Evolutionary conservation across 2,888 invertebrate species (phyloP), one percentile per base, ranked within the genome.

Genomic region (Hemistola chrysoprasaria): DNA sequence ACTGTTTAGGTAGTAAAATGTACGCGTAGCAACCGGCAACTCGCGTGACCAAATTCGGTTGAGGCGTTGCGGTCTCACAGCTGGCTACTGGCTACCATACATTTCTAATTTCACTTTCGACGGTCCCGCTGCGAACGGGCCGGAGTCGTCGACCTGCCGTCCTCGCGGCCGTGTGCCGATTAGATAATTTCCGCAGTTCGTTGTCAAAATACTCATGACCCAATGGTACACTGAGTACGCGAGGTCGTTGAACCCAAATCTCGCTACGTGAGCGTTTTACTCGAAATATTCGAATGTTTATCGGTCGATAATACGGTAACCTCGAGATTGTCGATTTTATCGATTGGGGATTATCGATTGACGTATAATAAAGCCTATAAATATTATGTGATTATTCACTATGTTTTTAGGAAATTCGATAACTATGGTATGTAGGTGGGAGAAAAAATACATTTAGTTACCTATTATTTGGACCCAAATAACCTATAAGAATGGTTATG

Each of bases 191-290:
- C 84, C 81, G 82, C 81, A 78, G 76, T 77, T 79, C 82, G 80
- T 83, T 87, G 87, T 86, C 86, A 86, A 86, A 87, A 85, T 86
- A 86, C 83, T 84, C 83, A 76, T 87, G 86, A 86, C 87, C 87
- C 75, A 87, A 79, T 87, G 87, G 78, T 85, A 86, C 84, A 87
- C 76, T 87, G 86, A 86, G 76, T 79, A 71, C 70, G 66, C 52
- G 68, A 59, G 81, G 77, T 72, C 81, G 64, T 63, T 66, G 82
- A 86, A 76, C 86, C 71, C 60, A 56, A 60, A 65, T 63, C 73
- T 74, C 67, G 68, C 75, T 69, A 73, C 72, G 71, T 70, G 78
- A 68, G 72, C 58, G 48, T 16, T 16, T 16, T 16, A 54, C 49
- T 50, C 49, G 50, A 56, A 53, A 52, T 59, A 25, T 53, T 56